Percentiles rank a stretch among this genome's conserved stretches.
Conservation (phyloP, 2,113 vertebrate genomes). For the Eubucco bourcierii region DNA sequence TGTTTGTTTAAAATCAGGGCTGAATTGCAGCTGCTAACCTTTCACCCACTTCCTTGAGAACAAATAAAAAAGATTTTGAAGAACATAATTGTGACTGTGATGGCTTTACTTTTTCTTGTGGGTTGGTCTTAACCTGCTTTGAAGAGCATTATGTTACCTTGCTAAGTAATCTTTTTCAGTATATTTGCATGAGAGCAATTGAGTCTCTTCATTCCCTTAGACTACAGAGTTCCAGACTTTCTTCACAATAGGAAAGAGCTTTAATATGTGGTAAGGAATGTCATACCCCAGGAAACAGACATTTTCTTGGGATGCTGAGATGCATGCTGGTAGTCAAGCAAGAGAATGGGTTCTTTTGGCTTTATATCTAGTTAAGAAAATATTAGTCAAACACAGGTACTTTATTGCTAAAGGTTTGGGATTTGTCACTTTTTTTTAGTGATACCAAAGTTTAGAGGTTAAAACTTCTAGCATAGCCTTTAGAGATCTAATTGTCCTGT, state of each 20-base stretch:
- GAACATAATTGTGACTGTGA: background rate
- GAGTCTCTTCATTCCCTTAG: background rate
- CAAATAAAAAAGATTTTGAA: background rate
- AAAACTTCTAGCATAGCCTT: background rate
- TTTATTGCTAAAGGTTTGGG: background rate
- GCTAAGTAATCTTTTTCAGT: background rate
- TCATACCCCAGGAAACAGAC: background rate
- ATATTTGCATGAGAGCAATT: background rate
- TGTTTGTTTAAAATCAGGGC: background rate
- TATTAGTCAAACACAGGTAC: too few relatives aligned
- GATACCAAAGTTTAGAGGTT: background rate
- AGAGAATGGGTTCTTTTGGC: background rate
- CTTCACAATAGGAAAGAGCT: background rate
- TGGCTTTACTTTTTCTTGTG: background rate
- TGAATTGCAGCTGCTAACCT: conserved; percentile 18
- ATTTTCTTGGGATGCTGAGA: background rate
- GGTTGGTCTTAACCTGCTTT: background rate
- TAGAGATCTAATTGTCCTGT: background rate
- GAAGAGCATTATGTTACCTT: background rate
- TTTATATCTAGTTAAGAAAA: background rate
- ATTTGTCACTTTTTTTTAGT: background rate
- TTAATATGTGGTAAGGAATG: background rate
- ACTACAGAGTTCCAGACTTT: background rate
- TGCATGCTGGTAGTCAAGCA: background rate
- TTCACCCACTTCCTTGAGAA: background rate